A percentile compares a stretch with the other conserved stretches of the same genome.
Conservation (phyloP, 2,797 vertebrate species). For the Hydrocynus forskahlii region DNA sequence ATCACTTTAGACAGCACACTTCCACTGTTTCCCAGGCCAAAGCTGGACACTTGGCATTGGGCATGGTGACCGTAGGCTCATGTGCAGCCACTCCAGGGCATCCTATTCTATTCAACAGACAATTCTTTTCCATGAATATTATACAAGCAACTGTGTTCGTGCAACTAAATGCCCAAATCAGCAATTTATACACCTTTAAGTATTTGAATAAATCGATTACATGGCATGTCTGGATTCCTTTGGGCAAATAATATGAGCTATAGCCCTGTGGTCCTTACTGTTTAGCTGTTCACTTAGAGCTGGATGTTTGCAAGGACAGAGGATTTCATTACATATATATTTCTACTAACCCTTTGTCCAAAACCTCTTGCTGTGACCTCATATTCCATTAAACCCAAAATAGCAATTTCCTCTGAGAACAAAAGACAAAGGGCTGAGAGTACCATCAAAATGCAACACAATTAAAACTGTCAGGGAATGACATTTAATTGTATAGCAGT, state of each 20-base stretch:
- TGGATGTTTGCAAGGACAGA: neutral
- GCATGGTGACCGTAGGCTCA: neutral
- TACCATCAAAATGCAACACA: slow-evolving; percentile 1
- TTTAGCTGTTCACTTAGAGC: neutral
- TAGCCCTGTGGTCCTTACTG: neutral
- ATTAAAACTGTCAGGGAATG: neutral
- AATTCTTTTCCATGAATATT: no score
- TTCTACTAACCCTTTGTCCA: neutral
- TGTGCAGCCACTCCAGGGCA: neutral
- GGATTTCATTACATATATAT: slow-evolving; percentile 5
- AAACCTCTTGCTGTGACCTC: neutral
- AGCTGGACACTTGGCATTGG: neutral
- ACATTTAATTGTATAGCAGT: slow-evolving; percentile 30
- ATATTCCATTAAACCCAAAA: neutral
- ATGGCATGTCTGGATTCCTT: no score
- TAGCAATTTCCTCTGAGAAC: neutral
- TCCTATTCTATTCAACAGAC: no score
- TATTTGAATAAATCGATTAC: no score
- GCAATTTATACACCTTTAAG: no score
- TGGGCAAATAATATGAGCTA: no score
- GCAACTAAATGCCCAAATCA: no score
- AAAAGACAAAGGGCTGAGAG: neutral
- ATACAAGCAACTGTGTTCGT: no score
- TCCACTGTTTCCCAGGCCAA: neutral
- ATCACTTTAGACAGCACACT: neutral